Evolutionary conservation across 2,888 invertebrate genomes (phyloP).

Genomic region (Gastrophysa polygoni): DNA sequence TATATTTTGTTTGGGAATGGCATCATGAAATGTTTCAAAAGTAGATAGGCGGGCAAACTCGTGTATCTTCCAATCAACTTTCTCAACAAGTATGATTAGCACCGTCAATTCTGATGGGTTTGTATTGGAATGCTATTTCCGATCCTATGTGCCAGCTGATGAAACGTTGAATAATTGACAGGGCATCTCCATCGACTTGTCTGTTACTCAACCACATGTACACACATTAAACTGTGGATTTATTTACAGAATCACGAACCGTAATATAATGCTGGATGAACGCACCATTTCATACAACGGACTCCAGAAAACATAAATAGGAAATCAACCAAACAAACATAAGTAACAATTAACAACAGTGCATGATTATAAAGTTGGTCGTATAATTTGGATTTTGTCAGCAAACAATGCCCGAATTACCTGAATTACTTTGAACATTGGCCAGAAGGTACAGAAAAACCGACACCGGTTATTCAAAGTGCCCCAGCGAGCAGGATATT

Average conservation of each 20-base stretch:
- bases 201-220: conserved; percentile 21
- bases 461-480: neutral
- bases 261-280: conserved; percentile 16
- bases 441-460: conserved; percentile 1
- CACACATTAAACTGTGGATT: conserved; percentile 20
- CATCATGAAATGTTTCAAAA: neutral
- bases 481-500: conserved; percentile 1
- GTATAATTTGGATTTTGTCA: conserved; percentile 17
- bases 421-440: conserved; percentile 4
- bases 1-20: neutral
- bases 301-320: conserved; percentile 11
- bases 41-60: too few relatives aligned
- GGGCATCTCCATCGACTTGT: neutral
- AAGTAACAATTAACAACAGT: conserved; percentile 17
- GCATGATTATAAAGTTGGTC: conserved; percentile 17
- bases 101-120: neutral
- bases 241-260: conserved; percentile 22
- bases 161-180: neutral
- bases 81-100: too few relatives aligned
- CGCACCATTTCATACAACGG: conserved; percentile 15
- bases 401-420: conserved; percentile 3
- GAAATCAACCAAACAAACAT: conserved; percentile 16
- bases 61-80: too few relatives aligned
- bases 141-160: neutral
- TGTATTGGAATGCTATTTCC: neutral